Evolutionary conservation across 2,797 vertebrate genomes (phyloP), one percentile per base, ranked within the genome.

Genomic region (Enoplosus armatus): DNA sequence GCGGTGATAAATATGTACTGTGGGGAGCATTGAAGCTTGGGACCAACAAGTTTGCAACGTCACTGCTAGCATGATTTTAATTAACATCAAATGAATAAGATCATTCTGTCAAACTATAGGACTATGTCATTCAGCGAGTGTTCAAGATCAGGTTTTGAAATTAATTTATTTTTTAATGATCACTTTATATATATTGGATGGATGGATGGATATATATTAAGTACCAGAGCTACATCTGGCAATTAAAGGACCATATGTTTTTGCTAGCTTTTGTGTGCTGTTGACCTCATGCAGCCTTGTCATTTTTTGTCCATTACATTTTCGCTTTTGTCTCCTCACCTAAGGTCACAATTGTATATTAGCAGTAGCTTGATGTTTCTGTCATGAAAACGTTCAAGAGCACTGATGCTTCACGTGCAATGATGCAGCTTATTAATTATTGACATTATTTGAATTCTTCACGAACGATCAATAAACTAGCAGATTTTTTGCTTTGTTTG

Each of bases 1-100:
- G 55, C 20, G 33, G 79, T 85, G 81, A 92, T 90, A 75, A 85
- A 90, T 85, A 79, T 79, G 84, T 67, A 35, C 60, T 41, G 82
- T 41, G 56, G 72, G 82, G 54, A 84, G 69, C 53, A 77, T 43
- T 11, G 43, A 69, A 66, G 3, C 69, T 60, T 2, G 1, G 18
- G 24, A 54, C 43, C 59, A 74, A 73, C 53, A 53, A 5, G 18
- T 65, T 62, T 69, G 20, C 53, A 24, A 63, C 11, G 20, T 66
- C 47, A 64, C 60, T n/a, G 60, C 67, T 59, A 41, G 56, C 35
- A 2, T 16, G 5, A 60, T 72, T 80, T 69, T 29, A 64, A 79
- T 72, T 33, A 68, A 54, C 39, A 29, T 48, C 0, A 16, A 64
- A 61, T 75, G 12, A 48, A 37, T 51, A 29, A 63, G 7, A 45